These are phyloP conservation scores for Bos javanicus DNA, from an alignment of 2,113 vertebrate genomes.

Conservation along the genomic window DNA sequence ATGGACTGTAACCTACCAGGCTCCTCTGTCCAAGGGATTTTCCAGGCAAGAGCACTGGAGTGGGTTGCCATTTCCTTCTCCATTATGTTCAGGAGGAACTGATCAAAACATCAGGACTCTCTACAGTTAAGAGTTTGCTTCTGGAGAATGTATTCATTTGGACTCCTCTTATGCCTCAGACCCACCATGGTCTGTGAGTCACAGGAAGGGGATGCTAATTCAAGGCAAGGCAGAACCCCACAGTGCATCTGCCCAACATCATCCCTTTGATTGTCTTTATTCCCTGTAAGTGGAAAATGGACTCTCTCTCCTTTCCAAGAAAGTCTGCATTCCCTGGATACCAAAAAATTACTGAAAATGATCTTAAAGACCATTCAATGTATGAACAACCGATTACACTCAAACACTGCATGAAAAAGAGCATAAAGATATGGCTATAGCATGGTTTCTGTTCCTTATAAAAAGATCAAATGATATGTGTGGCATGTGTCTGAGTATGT, in stretches of 20 bases:
- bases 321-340: background rate
- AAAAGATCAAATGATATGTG: background rate
- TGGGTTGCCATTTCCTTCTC: background rate
- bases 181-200: background rate
- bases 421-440: too few species aligned
- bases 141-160: background rate
- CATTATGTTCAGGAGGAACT: background rate
- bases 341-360: background rate
- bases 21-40: background rate
- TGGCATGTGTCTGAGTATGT: background rate
- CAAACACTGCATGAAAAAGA: background rate
- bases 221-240: background rate
- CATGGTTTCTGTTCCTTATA: background rate
- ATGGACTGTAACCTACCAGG: background rate
- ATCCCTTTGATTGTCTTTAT: background rate
- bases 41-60: background rate
- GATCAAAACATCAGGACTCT: background rate
- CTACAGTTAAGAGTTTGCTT: background rate
- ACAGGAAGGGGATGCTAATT: background rate
- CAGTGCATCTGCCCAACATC: background rate
- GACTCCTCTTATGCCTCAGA: background rate
- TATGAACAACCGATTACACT: background rate
- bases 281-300: background rate
- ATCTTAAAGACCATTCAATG: background rate
- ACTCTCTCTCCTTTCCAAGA: background rate